Base-by-base conservation (phyloP, 2,888 invertebrate species). In the Portevinia maculata region DNA sequence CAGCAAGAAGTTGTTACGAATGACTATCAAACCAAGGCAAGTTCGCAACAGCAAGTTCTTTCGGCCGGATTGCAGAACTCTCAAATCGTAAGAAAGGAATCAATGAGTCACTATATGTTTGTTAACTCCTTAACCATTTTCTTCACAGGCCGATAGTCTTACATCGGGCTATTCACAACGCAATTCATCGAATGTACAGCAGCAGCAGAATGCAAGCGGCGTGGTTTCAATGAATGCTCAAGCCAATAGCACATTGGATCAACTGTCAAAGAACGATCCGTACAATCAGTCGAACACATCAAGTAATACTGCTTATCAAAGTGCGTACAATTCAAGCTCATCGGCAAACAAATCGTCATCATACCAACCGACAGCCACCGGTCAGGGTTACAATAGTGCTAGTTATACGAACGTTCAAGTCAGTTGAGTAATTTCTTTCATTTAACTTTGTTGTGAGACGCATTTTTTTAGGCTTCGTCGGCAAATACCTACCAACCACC, bases 331-430 rank as follows among this genome's bases (percentile, higher is more conserved):
- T 60, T 85, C 86, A 65, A 89, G 86, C 64, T 86, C 87, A 32
- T 87, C 87, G 32, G 85, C 86, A 53, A 86, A 86, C 13, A 89
- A 88, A 79, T 88, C 90, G 84, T 86, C 89, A 39, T 87, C 88
- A 70, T 90, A 90, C 84, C 90, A 90, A 78, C 88, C 89, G 41
- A 86, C 89, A 3, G 88, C 88, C 8, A 86, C 88, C 32, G 88
- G 88, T 5, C 90, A 89, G 79, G 89, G 88, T 34, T 91, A 91
- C 76, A 89, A 87, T 67, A 90, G 87, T 81, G 88, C 89, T 13
- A 89, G 88, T 79, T 91, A 91, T 81, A 88, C 89, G 50, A 90
- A 88, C 81, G 89, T 90, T 17, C 90, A 90, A 85, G 88, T 88
- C 79, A 67, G 67, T 62, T 15, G 13, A n/a, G 3, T 5, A 24